Percentiles rank a stretch among this genome's conserved stretches.
Evolutionary conservation across 2,888 invertebrate genomes (phyloP).

Genomic region (Ectropis crepuscularia): DNA sequence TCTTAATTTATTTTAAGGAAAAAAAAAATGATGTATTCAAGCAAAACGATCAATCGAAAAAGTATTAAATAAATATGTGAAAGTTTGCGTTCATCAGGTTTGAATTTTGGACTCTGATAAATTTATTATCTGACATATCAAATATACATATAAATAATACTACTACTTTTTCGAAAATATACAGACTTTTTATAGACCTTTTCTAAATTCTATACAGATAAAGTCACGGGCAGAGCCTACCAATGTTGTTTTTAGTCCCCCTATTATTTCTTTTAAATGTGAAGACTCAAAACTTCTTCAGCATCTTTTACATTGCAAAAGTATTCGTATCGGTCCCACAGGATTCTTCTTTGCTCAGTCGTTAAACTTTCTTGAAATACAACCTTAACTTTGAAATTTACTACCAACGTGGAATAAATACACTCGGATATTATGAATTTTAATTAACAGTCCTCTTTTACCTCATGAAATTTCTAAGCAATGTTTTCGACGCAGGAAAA

Average conservation of each 20-base stretch:
- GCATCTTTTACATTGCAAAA: background rate
- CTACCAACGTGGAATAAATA: conserved; percentile 32
- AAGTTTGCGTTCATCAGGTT: too few species aligned
- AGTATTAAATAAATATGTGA: too few species aligned
- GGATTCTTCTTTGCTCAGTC: conserved; percentile 12
- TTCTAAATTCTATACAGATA: too few species aligned
- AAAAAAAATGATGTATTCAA: background rate
- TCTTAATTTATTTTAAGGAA: background rate
- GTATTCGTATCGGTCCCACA: conserved; percentile 1
- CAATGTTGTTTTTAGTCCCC: too few species aligned
- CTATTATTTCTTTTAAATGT: background rate
- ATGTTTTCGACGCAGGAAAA: conserved; percentile 32
- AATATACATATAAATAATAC: too few species aligned
- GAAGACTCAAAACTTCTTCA: too few species aligned
- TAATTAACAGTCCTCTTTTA: conserved; percentile 37
- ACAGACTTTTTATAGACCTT: too few species aligned
- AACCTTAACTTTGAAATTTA: conserved; percentile 33
- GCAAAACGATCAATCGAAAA: background rate
- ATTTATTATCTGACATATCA: too few species aligned
- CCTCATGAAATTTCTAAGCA: conserved; percentile 26
- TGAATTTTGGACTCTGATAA: too few species aligned
- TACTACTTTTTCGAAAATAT: too few species aligned
- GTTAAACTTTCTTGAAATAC: conserved; percentile 25
- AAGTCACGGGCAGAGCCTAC: too few species aligned
- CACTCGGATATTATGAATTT: conserved; percentile 39